Conservation (phyloP, 2,888 invertebrate genomes). For the Asteroscopus sphinx region DNA sequence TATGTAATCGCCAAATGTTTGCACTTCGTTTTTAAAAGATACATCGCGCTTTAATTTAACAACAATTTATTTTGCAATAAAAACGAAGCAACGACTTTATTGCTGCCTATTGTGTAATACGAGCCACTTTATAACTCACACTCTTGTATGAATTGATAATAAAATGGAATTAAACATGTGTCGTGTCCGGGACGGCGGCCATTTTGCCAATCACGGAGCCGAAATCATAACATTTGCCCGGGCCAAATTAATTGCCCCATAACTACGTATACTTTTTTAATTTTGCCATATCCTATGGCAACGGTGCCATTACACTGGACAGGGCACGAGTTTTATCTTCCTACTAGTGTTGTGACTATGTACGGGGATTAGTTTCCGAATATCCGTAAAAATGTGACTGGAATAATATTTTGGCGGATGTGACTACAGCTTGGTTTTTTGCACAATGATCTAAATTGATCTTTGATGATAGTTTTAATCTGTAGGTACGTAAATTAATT, state of each 20-base stretch:
- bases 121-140: slow-evolving; percentile 23
- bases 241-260: slow-evolving; percentile 52
- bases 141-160: slow-evolving; percentile 40
- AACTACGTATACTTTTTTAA: slow-evolving; percentile 49
- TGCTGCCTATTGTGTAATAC: slow-evolving; percentile 30
- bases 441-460: too few relatives aligned
- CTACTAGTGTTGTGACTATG: slow-evolving; percentile 42
- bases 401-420: too few relatives aligned
- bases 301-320: slow-evolving; percentile 37
- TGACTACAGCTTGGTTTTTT: too few relatives aligned
- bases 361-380: background rate
- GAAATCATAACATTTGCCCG: slow-evolving; percentile 43
- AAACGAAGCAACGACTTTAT: slow-evolving; percentile 24
- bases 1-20: slow-evolving; percentile 18
- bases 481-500: too few relatives aligned
- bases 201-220: slow-evolving; percentile 51
- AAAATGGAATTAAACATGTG: slow-evolving; percentile 40
- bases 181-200: slow-evolving; percentile 12
- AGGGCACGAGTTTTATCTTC: slow-evolving; percentile 46
- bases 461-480: too few relatives aligned
- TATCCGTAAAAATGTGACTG: slow-evolving; percentile 1
- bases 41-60: slow-evolving; percentile 27
- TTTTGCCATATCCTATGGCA: slow-evolving; percentile 53
- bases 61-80: slow-evolving; percentile 36
- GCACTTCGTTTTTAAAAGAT: slow-evolving; percentile 29